Evolutionary conservation across 2,797 vertebrate genomes (phyloP), one percentile per base, ranked within the genome.

Genomic region (Eupleurogrammus muticus): DNA sequence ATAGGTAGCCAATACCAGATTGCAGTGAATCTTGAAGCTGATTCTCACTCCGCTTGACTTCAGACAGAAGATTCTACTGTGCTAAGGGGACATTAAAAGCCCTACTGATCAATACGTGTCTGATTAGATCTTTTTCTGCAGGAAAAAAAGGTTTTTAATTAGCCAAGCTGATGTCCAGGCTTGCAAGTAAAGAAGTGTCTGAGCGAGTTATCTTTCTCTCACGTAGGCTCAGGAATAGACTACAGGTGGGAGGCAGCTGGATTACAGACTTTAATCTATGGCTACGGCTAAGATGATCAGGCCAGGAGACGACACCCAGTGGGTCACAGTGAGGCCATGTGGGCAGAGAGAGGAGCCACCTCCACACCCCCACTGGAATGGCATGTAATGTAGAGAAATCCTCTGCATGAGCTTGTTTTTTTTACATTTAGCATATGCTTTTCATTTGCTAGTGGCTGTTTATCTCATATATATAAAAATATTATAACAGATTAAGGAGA

Each of bases 251-350:
- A 87, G 67, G 73, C 4, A 51, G 52, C 51, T 66, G 88, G 91
- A 92, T 93, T 94, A 93, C 13, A 75, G 86, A 49, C 74, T 75
- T 70, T 89, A 92, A 92, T 92, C 88, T 87, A 79, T 21, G 57
- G 53, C 73, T 47, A 68, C 5, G 9, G 76, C 70, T 85, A 86
- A 89, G 42, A 82, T 90, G 65, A 89, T 85, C 74, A 76, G 79
- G 69, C 42, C 65, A 54, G 70, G 56, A 78, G 86, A 79, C 59
- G 59, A 66, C 70, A 67, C 52, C 13, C 60, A 64, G 64, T 74
- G 62, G 76, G 84, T 88, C 86, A 88, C 74, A 66, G 34, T 77
- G 64, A 76, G 17, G 5, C 52, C 5, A 44, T 72, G 65, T 73
- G 49, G 49, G 42, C 51, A 21, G 32, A 60, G 59, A 23, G 64